phyloP scores from a whole-genome alignment of 2,888 invertebrate genomes.

The Eugnorisma glareosa region DNA sequence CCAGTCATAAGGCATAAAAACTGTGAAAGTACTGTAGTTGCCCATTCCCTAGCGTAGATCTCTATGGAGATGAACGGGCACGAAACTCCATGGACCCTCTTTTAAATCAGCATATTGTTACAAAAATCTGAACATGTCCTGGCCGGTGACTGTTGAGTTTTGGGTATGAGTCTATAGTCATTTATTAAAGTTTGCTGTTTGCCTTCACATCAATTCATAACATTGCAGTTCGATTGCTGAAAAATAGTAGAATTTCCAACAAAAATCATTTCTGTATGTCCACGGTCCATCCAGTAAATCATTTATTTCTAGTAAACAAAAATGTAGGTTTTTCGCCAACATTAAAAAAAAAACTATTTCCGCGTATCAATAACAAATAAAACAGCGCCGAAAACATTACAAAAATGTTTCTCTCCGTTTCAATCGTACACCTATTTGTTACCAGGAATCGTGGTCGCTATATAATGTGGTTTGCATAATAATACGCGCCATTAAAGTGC shows the following conservation, averaged over 20 bases:
- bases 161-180: not conserved
- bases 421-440: conserved; percentile 44
- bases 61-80: too few relatives aligned
- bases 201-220: not conserved
- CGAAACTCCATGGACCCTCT: too few relatives aligned
- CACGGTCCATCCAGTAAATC: not conserved
- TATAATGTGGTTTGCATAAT: conserved; percentile 52
- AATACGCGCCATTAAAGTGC: conserved; percentile 50
- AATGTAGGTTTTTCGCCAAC: not conserved
- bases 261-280: not conserved
- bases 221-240: not conserved
- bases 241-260: not conserved
- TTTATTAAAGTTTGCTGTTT: not conserved
- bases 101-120: too few relatives aligned
- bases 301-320: not conserved
- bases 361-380: not conserved
- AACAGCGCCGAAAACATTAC: conserved; percentile 5
- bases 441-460: conserved; percentile 47
- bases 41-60: too few relatives aligned
- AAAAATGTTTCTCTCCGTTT: conserved; percentile 15
- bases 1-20: too few relatives aligned
- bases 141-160: not conserved
- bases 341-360: not conserved
- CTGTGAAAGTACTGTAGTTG: too few relatives aligned
- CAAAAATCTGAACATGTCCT: not conserved